Evolutionary conservation across 1,140 invertebrate species (phyloP).

Genomic region (Drosophila tsacasi): DNA sequence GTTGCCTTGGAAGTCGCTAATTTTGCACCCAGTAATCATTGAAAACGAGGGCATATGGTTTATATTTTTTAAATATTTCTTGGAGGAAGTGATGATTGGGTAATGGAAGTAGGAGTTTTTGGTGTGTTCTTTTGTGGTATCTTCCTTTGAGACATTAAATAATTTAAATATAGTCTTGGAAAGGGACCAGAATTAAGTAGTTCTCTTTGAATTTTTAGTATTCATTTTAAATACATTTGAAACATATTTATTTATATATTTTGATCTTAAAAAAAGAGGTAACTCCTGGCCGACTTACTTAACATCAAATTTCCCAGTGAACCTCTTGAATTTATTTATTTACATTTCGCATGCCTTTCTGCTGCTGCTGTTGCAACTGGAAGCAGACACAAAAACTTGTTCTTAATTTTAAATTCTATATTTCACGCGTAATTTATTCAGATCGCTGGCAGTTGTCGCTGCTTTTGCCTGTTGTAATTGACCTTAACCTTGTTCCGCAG

Average conservation of each 20-base stretch:
- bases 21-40: not conserved
- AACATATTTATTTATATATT: not conserved
- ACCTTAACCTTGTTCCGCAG: constrained; percentile 78
- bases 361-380: constrained; percentile 18
- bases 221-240: not conserved
- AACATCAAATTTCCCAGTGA: not conserved
- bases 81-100: not conserved
- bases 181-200: not conserved
- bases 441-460: constrained; percentile 44
- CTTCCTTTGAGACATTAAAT: not conserved
- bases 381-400: constrained; percentile 58
- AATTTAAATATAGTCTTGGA: not conserved
- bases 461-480: constrained; percentile 58
- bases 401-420: constrained; percentile 73
- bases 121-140: too few relatives aligned
- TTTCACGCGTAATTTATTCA: constrained; percentile 70
- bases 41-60: constrained; percentile 3
- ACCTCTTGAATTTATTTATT: constrained; percentile 32
- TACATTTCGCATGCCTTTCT: constrained; percentile 29
- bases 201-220: not conserved
- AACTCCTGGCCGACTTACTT: too few relatives aligned
- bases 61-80: not conserved
- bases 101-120: not conserved
- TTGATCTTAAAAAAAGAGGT: not conserved
- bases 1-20: constrained; percentile 30